phyloP scores from a whole-genome alignment of 2,888 invertebrate genomes.

The Caenorhabditis macrosperma region DNA sequence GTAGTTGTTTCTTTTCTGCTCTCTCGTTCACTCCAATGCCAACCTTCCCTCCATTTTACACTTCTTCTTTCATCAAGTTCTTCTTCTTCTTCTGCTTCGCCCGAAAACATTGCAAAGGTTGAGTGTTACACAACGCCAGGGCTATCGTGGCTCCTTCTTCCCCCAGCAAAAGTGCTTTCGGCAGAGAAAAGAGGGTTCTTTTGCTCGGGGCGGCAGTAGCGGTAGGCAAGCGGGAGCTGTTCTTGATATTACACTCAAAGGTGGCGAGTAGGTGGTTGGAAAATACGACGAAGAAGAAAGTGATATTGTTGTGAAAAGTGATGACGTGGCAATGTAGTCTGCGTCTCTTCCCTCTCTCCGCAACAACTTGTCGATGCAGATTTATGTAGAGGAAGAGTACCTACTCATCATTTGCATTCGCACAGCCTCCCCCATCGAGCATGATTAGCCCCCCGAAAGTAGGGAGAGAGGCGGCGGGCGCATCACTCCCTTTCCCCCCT shows the following conservation, averaged over 20 bases:
- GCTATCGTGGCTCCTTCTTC: no score
- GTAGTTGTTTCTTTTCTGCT: no score
- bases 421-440: constrained; percentile 12
- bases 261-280: no score
- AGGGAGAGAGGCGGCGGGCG: constrained; percentile 13
- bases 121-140: neutral
- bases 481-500: constrained; percentile 4
- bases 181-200: no score
- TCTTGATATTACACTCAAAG: neutral
- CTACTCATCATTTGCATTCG: constrained; percentile 46
- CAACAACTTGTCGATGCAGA: constrained; percentile 55
- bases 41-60: no score
- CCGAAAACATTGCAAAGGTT: neutral
- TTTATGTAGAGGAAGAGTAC: constrained; percentile 52
- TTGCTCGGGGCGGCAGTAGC: neutral
- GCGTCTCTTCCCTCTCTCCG: neutral
- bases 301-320: neutral
- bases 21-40: no score
- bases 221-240: neutral
- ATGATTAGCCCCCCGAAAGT: constrained; percentile 47
- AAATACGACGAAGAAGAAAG: no score
- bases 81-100: no score
- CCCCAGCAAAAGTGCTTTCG: no score
- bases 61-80: no score
- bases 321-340: neutral